Conservation (phyloP, 2,888 invertebrate species). For the Thera britannica region DNA sequence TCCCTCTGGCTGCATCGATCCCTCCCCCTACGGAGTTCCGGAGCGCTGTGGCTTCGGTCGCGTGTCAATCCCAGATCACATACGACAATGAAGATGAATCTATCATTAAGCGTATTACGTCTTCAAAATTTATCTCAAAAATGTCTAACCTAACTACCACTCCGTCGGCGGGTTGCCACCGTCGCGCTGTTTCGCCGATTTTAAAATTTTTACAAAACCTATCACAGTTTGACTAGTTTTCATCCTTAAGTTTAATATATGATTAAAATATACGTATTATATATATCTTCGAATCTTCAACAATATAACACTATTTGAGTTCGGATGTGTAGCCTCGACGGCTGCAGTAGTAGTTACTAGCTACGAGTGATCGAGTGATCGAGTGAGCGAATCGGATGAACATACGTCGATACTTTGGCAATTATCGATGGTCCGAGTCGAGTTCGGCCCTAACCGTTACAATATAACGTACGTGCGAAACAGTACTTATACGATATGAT, state of each 20-base stretch:
- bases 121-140: constrained; percentile 52
- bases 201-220: constrained; percentile 85
- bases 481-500: constrained; percentile 76
- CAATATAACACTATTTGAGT: constrained; percentile 83
- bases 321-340: constrained; percentile 66
- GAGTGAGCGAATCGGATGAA: constrained; percentile 54
- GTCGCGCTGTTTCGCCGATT: constrained; percentile 55
- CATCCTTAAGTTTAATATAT: constrained; percentile 84
- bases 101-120: constrained; percentile 58
- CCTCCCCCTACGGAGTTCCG: constrained; percentile 55
- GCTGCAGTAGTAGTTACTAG: constrained; percentile 41
- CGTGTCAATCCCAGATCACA: constrained; percentile 52
- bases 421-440: constrained; percentile 45
- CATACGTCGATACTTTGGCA: constrained; percentile 59
- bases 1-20: constrained; percentile 63
- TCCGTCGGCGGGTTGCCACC: constrained; percentile 50
- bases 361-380: constrained; percentile 45
- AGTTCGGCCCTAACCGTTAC: constrained; percentile 49
- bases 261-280: constrained; percentile 84
- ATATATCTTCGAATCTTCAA: constrained; percentile 77
- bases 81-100: constrained; percentile 53
- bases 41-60: constrained; percentile 43
- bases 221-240: constrained; percentile 85
- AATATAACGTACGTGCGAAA: constrained; percentile 49
- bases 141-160: constrained; percentile 66